Conservation (phyloP, 2,797 vertebrate genomes). For the Sebastes wilsoni region DNA sequence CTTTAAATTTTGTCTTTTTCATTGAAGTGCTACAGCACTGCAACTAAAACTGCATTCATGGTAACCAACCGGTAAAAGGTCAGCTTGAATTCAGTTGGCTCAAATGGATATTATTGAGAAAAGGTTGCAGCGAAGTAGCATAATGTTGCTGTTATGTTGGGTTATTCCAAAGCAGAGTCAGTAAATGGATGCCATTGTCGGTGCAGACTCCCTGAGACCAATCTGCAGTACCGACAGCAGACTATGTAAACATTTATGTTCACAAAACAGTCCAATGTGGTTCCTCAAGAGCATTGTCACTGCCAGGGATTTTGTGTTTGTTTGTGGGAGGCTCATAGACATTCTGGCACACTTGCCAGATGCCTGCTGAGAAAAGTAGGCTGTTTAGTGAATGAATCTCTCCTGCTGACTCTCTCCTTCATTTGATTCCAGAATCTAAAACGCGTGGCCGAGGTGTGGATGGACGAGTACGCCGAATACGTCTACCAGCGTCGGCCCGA, state of each 20-base stretch:
- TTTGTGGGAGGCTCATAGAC: neutral
- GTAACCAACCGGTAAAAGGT: neutral
- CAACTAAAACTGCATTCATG: neutral
- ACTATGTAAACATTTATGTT: neutral
- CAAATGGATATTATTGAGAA: neutral
- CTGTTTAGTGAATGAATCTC: neutral
- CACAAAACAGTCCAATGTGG: neutral
- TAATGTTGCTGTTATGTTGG: neutral
- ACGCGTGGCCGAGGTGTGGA: slow-evolving; percentile 98
- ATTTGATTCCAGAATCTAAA: slow-evolving; percentile 89
- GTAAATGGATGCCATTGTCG: neutral
- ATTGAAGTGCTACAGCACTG: neutral
- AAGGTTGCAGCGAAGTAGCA: neutral
- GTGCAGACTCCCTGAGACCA: neutral
- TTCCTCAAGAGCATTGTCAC: neutral
- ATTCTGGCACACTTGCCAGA: neutral
- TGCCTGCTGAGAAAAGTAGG: neutral
- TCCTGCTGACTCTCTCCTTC: neutral
- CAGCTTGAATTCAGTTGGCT: neutral
- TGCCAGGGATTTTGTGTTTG: neutral
- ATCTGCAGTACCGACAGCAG: neutral
- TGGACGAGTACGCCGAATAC: slow-evolving; percentile 95
- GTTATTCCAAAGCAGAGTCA: neutral
- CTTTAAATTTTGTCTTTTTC: neutral
- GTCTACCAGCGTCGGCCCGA: slow-evolving; percentile 96